Conservation (phyloP, 2,888 invertebrate species). For the Teleiodes luculella region DNA sequence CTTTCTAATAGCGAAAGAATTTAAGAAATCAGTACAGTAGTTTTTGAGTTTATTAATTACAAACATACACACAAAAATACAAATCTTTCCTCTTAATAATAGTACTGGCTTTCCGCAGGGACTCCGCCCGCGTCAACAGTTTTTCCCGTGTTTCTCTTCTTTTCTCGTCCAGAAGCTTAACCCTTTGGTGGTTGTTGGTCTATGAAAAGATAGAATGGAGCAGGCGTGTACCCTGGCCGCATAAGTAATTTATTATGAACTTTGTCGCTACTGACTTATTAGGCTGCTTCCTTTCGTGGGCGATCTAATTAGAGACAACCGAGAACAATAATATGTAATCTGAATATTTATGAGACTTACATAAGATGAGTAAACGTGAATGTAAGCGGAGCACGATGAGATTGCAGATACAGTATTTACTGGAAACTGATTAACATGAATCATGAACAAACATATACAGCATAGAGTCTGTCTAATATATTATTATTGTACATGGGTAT, state of each 20-base stretch:
- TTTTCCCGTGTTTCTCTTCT: no score
- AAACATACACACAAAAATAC: no score
- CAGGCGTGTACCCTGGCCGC: slow-evolving; percentile 35
- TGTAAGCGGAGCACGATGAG: neutral
- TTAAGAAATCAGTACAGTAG: no score
- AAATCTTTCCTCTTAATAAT: no score
- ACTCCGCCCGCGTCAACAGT: no score
- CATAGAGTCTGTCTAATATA: no score
- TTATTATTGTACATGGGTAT: no score
- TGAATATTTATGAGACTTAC: slow-evolving; percentile 70
- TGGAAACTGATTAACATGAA: neutral
- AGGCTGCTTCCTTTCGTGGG: slow-evolving; percentile 68
- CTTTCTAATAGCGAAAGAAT: no score
- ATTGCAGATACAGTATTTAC: neutral
- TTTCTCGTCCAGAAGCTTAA: no score
- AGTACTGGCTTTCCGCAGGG: no score
- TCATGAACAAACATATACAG: no score
- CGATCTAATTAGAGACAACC: slow-evolving; percentile 75
- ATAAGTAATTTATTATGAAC: slow-evolving; percentile 60
- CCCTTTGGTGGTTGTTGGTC: neutral
- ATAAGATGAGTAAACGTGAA: slow-evolving; percentile 21
- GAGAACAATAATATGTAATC: slow-evolving; percentile 73
- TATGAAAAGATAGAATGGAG: slow-evolving; percentile 34
- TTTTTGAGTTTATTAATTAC: no score
- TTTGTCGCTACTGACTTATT: slow-evolving; percentile 66